Evolutionary conservation across 1,140 invertebrate species (phyloP).

Genomic region (Drosophila arizonae): DNA sequence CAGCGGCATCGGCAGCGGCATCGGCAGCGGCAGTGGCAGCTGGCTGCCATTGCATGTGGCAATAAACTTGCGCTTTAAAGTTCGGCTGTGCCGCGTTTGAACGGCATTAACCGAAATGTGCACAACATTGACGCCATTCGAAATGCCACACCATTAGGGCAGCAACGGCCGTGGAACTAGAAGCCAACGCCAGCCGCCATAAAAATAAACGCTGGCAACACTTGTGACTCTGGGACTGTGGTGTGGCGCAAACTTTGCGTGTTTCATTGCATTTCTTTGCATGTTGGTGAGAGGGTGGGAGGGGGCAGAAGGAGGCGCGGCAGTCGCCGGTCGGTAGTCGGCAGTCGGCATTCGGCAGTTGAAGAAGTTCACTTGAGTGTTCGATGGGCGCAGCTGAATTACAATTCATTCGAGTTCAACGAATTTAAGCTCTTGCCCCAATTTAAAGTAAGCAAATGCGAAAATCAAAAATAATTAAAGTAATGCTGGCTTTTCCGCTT

Average conservation of each 20-base stretch:
- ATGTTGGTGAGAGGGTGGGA: not conserved
- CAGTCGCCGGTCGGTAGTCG: too few species aligned
- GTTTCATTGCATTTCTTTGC: slow-evolving; percentile 45
- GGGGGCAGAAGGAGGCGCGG: not conserved
- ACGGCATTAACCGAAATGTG: slow-evolving; percentile 71
- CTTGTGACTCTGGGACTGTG: slow-evolving; percentile 50
- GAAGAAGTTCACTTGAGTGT: slow-evolving; percentile 6
- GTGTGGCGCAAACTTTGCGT: slow-evolving; percentile 41
- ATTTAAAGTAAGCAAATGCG: slow-evolving; percentile 35
- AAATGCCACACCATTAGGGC: slow-evolving; percentile 35
- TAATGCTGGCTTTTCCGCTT: not conserved
- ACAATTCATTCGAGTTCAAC: slow-evolving; percentile 30
- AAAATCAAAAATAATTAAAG: not conserved
- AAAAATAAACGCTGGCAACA: slow-evolving; percentile 47
- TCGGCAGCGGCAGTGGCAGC: slow-evolving; percentile 7
- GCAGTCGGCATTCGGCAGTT: not conserved
- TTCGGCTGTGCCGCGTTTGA: slow-evolving; percentile 43
- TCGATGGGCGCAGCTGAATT: slow-evolving; percentile 44
- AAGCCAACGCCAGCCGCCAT: slow-evolving; percentile 17
- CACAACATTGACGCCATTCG: slow-evolving; percentile 69
- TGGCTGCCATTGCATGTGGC: slow-evolving; percentile 49
- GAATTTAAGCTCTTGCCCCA: slow-evolving; percentile 12
- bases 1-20: slow-evolving; percentile 9
- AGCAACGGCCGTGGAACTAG: not conserved
- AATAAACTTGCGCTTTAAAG: slow-evolving; percentile 60